These are phyloP conservation scores for Hormaphis cornu DNA, from an alignment of 1,140 invertebrate species.

Conservation along the genomic window DNA sequence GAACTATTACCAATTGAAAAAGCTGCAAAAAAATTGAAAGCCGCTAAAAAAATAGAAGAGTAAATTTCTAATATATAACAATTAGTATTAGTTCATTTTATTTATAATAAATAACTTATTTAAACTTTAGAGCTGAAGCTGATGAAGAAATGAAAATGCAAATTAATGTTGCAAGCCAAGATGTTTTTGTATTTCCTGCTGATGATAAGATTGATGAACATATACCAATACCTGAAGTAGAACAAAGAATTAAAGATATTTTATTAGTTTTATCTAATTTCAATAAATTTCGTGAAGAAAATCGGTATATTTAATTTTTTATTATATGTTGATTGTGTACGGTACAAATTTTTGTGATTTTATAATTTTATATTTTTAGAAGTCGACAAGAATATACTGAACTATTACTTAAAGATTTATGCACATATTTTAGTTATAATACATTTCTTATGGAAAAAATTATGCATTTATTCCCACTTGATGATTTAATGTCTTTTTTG, in stretches of 20 bases:
- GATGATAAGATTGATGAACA: constrained; percentile 61
- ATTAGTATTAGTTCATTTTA: neutral
- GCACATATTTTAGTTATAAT: constrained; percentile 96
- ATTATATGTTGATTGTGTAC: neutral
- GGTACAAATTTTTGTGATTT: neutral
- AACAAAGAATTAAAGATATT: constrained; percentile 84
- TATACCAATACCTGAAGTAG: constrained; percentile 69
- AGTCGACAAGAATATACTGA: constrained; percentile 72
- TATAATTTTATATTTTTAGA: constrained; percentile 42
- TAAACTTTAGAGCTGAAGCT: neutral
- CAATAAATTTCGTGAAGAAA: constrained; percentile 62
- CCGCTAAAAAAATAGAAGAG: constrained; percentile 58
- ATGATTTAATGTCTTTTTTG: constrained; percentile 86
- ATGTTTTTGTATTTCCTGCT: constrained; percentile 64
- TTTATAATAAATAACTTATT: constrained; percentile 26
- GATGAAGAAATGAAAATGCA: constrained; percentile 48
- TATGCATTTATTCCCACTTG: constrained; percentile 83
- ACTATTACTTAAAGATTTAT: constrained; percentile 74
- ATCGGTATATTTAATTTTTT: constrained; percentile 44
- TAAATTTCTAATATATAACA: constrained; percentile 39
- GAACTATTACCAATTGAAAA: constrained; percentile 79
- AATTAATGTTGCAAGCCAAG: constrained; percentile 62
- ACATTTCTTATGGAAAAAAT: constrained; percentile 89
- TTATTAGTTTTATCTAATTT: constrained; percentile 83
- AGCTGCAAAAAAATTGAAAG: constrained; percentile 67